Base-by-base conservation (phyloP, 2,797 vertebrate species). In the Ceryle rudis region DNA sequence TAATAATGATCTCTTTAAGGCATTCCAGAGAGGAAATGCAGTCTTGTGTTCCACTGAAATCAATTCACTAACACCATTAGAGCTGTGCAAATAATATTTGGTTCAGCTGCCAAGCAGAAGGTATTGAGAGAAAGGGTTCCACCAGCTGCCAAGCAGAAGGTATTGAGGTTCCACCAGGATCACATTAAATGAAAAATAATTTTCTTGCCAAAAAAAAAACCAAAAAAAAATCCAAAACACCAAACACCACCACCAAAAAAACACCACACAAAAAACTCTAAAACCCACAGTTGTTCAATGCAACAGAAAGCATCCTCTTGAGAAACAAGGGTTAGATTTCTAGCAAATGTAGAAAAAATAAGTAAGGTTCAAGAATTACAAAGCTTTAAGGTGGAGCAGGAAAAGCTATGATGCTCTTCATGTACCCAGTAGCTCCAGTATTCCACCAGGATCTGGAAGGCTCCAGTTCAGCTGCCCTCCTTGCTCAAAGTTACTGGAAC, bases 51-150 rank as follows among this genome's bases (percentile, higher is more conserved):
- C 81, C 37, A 47, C 0, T 3, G 74, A 93, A 94, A 90, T 91
- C 79, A 95, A 87, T 95, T 90, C 82, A 52, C 81, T 91, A 81
- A 52, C 55, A 88, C 55, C 31, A 44, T 61, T 64, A 81, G 28
- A 55, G 26, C 33, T 25, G 3, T 14, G 22, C 31, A 95, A 95
- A 92, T 80, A 47, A 33, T 52, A 91, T 82, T 77, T 46, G 39
- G 19, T 91, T 77, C 52, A 71, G 60, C 31, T 91, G 55, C 47
- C 52, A 82, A 91, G 64, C 35, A 85, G 67, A 21, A 51, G 60
- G 17, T 47, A 44, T 33, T 66, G 31, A 87, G 37, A 42, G 31
- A 66, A 61, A 81, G 14, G 44, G 5, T 41, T 81, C 29, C 46
- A 81, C 49, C 49, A 47, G 11, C 46, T 47, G 46, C 21, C 46